These are phyloP conservation scores for Podabrus alpinus DNA, from an alignment of 2,888 invertebrate species.

Conservation along the genomic window DNA sequence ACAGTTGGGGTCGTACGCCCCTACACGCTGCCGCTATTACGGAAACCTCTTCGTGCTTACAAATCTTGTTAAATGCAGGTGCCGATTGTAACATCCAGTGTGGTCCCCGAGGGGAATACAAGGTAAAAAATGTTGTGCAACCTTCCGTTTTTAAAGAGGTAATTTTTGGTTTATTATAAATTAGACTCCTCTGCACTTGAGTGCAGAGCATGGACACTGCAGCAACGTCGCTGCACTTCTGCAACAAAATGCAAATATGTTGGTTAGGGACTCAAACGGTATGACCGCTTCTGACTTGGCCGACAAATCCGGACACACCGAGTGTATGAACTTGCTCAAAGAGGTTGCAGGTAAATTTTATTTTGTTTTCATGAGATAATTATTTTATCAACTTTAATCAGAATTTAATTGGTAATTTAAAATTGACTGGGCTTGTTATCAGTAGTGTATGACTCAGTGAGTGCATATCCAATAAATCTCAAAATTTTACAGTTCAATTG, in stretches of 20 bases:
- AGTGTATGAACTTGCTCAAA: slow-evolving; percentile 66
- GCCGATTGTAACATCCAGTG: slow-evolving; percentile 72
- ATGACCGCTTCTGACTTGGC: slow-evolving; percentile 74
- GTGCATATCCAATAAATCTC: neutral
- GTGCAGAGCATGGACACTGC: slow-evolving; percentile 78
- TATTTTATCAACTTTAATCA: slow-evolving; percentile 1
- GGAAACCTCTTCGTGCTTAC: slow-evolving; percentile 76
- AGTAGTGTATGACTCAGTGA: neutral
- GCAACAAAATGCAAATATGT: slow-evolving; percentile 68
- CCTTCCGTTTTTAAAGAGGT: neutral
- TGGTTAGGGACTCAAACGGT: slow-evolving; percentile 67
- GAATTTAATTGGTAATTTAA: neutral
- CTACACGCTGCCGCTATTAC: slow-evolving; percentile 83
- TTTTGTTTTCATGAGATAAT: neutral
- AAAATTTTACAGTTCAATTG: neutral
- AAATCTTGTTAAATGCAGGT: slow-evolving; percentile 71
- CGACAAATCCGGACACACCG: slow-evolving; percentile 68
- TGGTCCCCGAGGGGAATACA: slow-evolving; percentile 69
- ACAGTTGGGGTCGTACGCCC: slow-evolving; percentile 75
- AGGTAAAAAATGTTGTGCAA: slow-evolving; percentile 58
- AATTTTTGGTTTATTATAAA: slow-evolving; percentile 34
- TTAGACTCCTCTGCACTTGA: slow-evolving; percentile 80
- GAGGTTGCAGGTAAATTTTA: slow-evolving; percentile 66
- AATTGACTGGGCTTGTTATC: neutral
- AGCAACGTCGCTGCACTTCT: slow-evolving; percentile 71